Evolutionary conservation across 2,113 vertebrate genomes (phyloP), one percentile per base, ranked within the genome.

Genomic region (Tor tambroides): DNA sequence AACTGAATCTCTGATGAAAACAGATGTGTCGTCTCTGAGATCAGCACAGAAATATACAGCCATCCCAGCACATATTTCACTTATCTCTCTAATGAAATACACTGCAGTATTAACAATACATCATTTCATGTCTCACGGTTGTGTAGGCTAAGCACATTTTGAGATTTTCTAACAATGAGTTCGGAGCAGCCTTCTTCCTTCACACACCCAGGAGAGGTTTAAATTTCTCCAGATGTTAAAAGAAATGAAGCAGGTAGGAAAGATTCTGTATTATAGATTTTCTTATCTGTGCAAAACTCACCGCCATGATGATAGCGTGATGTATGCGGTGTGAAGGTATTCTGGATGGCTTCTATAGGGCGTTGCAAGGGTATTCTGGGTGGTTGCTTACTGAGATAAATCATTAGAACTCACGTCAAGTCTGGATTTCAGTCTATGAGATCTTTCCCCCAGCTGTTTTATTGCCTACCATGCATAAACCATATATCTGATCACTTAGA

Each of bases 1-100:
- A 54, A 54, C 51, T 88, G 28, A 87, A 91, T 89, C 85, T 61
- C 56, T 67, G 32, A 83, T 79, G 86, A 81, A 82, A 79, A 83
- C 23, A 86, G 83, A 89, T 59, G 67, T 89, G 77, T 88, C 72
- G 61, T 71, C 30, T 38, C 87, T 78, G 41, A n/a, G 75, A 83
- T 72, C 71, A 67, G 83, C 35, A 30, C 54, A 72, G 83, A 82
- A 85, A 82, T 54, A 78, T 84, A 26, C 54, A 63, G 49, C 56
- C 84, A 80, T 82, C 71, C 54, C 72, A 21, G 28, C 56, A 76
- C 41, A 82, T 41, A n/a, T 87, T 86, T 78, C 46, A 83, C 89
- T 88, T 83, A 86, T 87, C 74, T 75, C 71, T 76, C 14, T 67
- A 61, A 54, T 65, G 30, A 63, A 59, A 85, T 67, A 83, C 76